These are phyloP conservation scores for Malthinus seriepunctatus DNA, from an alignment of 2,888 invertebrate species.

Conservation along the genomic window DNA sequence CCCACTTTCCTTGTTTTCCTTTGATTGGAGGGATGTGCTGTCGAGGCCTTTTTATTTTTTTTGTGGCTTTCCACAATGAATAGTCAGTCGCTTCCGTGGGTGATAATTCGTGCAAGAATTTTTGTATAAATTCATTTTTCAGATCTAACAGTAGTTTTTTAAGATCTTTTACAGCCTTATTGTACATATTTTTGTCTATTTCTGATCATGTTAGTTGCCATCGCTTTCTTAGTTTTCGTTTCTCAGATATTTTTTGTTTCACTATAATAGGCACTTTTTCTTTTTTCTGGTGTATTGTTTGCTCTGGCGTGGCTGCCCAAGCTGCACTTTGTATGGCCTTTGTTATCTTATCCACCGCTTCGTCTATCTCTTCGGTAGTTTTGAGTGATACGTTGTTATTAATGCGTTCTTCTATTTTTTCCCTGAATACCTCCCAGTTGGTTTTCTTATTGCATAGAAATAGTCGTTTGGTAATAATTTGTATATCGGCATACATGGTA, in stretches of 20 bases:
- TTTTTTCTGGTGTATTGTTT: no score
- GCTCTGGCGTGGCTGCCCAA: no score
- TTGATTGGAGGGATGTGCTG: constrained; percentile 6
- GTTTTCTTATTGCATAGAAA: no score
- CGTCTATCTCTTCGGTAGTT: background rate
- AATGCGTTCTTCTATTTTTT: no score
- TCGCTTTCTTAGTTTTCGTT: background rate
- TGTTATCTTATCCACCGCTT: background rate
- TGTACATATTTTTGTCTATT: background rate
- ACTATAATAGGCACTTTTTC: background rate
- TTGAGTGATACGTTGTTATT: background rate
- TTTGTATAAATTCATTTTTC: background rate
- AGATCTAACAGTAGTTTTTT: background rate
- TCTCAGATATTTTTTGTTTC: constrained; percentile 1
- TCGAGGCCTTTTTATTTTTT: background rate
- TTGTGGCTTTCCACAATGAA: constrained; percentile 2
- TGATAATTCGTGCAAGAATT: background rate
- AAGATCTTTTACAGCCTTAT: background rate
- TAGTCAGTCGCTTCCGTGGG: background rate
- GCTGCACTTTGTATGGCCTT: no score
- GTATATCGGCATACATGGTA: no score
- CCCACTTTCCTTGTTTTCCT: background rate
- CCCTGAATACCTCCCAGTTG: no score
- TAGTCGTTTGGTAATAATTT: no score
- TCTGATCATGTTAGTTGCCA: background rate